Conservation (phyloP, 2,797 vertebrate genomes). For the Oreochromis grahami region DNA sequence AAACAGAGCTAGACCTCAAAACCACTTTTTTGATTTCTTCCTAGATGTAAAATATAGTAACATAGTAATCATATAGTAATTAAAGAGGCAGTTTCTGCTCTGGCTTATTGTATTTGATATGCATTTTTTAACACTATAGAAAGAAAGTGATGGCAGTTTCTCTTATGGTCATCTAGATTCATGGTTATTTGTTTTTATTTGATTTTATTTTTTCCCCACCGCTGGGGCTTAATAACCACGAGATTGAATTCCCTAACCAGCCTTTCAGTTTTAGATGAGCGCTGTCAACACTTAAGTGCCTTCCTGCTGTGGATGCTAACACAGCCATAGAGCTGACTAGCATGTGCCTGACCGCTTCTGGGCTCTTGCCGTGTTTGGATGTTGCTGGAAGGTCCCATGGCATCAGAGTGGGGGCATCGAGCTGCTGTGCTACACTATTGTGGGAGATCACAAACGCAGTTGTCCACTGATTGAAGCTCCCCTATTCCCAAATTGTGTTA, state of each 20-base stretch:
- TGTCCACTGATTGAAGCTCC: conserved; percentile 25
- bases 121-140: not conserved
- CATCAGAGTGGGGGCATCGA: not conserved
- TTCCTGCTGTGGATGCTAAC: conserved; percentile 34
- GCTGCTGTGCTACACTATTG: conserved; percentile 9
- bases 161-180: not conserved
- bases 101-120: not conserved
- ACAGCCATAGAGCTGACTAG: conserved; percentile 22
- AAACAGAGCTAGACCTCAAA: not conserved
- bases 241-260: conserved; percentile 17
- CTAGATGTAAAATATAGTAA: not conserved
- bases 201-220: not conserved
- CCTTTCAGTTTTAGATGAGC: not conserved
- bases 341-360: conserved; percentile 9
- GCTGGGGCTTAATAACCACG: not conserved
- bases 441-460: conserved; percentile 15
- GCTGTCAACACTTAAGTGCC: conserved; percentile 20
- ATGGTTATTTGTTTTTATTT: conserved; percentile 5
- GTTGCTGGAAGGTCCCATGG: not conserved
- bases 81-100: not conserved
- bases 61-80: not conserved
- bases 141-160: not conserved
- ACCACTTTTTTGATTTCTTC: not conserved
- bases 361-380: not conserved
- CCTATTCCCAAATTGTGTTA: conserved; percentile 63